A percentile compares a stretch with the other conserved stretches of the same genome.
These are phyloP conservation scores for Myoxocephalus aenaeus DNA, from an alignment of 2,797 vertebrate species.

Conservation along the genomic window DNA sequence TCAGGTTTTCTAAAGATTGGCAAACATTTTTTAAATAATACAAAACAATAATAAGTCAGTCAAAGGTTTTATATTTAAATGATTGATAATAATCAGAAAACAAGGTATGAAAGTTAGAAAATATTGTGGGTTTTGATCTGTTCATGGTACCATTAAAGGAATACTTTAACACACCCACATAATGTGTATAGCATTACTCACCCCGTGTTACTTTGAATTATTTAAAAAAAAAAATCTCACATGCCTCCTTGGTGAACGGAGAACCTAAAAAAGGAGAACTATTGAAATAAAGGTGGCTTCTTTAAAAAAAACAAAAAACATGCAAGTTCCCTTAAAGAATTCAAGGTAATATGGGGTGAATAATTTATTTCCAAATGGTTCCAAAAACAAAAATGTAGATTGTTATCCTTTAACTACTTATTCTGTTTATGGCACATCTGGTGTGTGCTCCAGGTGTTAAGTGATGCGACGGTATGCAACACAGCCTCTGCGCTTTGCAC, in stretches of 20 bases:
- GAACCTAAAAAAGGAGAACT: not conserved
- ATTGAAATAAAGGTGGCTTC: not conserved
- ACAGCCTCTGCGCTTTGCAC: constrained; percentile 17
- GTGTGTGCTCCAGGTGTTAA: constrained; percentile 30
- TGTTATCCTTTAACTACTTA: constrained; percentile 10
- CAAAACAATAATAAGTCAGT: not conserved
- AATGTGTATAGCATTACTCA: not conserved
- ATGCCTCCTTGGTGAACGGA: not conserved
- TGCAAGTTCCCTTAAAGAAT: not conserved
- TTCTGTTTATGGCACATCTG: constrained; percentile 30
- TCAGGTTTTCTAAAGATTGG: not conserved
- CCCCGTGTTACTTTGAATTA: not conserved
- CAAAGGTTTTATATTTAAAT: not conserved
- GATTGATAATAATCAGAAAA: not conserved
- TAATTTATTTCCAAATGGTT: not conserved
- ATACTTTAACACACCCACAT: not conserved
- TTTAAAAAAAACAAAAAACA: not conserved
- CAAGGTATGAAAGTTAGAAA: not conserved
- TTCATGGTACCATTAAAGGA: not conserved
- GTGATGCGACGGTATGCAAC: constrained; percentile 22
- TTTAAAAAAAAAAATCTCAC: not conserved
- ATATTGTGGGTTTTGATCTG: not conserved
- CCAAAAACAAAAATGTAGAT: not conserved
- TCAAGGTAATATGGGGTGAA: no score
- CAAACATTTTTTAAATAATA: not conserved